Base-by-base conservation (phyloP, 1,140 invertebrate genomes). In the Antheraea pernyi region DNA sequence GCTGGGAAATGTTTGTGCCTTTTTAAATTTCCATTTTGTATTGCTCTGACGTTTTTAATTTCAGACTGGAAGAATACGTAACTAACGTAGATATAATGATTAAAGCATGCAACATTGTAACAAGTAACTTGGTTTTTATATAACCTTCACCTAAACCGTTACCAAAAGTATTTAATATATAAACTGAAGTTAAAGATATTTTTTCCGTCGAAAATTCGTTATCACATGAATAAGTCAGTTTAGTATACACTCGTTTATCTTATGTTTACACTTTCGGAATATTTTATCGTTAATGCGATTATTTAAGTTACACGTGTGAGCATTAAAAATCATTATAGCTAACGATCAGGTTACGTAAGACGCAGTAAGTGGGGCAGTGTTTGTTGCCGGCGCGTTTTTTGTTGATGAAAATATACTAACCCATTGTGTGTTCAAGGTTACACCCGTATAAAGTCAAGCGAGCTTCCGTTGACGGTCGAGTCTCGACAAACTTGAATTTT, bases 391-490 rank as follows among this genome's bases (percentile, higher is more conserved):
- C 46, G 46, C 46, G 46, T 53, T 81, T 84, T 86, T 88, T 86
- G 79, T 88, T 78, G 77, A 83, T 85, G 77, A 83, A 81, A 82
- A 82, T 82, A 82, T 83, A 86, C 63, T 82, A 84, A 83, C 73
- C 77, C 82, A 88, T 91, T 89, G 87, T 89, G 71, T 70, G 63
- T 59, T 72, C 86, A 91, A 91, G 89, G 89, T 84, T n/a, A n/a
- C 85, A 91, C 85, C 83, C 78, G 82, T 81, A 86, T 87, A 82
- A 84, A 86, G 82, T 81, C 80, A 70, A 74, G 71, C 81, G 78
- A 69, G 78, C 81, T 88, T 89, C 85, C 85, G 85, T 67, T 79
- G 69, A 67, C 69, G 58, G 65, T 53, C 30, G 67, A 60, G 59
- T 46, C 59, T 19, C 37, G 64, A 58, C 70, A 61, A 65, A 70